Conservation (phyloP, 2,888 invertebrate genomes). For the Tridacna crocea region DNA sequence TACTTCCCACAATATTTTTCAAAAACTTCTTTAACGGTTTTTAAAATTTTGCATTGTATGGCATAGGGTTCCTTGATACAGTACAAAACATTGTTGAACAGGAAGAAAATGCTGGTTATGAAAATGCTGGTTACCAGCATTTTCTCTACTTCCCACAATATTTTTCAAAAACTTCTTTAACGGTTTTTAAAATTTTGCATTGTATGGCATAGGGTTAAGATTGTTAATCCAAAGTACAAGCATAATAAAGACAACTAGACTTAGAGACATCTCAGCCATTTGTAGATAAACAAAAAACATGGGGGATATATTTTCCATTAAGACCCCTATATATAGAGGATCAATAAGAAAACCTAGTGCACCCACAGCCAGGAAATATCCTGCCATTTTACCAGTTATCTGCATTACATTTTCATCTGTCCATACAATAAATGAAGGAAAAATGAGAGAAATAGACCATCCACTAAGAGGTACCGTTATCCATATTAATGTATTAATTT, state of each 20-base stretch:
- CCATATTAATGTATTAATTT: slow-evolving; percentile 26
- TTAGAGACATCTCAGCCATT: neutral
- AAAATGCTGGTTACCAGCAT: no score
- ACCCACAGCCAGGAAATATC: slow-evolving; percentile 27
- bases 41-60: no score
- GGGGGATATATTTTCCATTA: slow-evolving; percentile 42
- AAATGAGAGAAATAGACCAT: slow-evolving; percentile 32
- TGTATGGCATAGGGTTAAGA: neutral
- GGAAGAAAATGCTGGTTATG: no score
- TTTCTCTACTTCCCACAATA: neutral
- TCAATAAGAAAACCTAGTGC: slow-evolving; percentile 41
- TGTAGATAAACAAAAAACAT: slow-evolving; percentile 37
- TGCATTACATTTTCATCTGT: slow-evolving; percentile 33
- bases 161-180: no score
- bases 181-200: no score
- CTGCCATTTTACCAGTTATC: slow-evolving; percentile 39
- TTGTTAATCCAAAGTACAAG: slow-evolving; percentile 1
- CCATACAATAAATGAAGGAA: slow-evolving; percentile 46
- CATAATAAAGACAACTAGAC: neutral
- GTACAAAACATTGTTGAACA: no score
- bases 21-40: no score
- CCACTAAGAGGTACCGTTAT: slow-evolving; percentile 35
- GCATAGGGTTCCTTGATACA: neutral
- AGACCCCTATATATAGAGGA: slow-evolving; percentile 34
- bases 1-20: neutral